Percentiles rank a stretch among this genome's conserved stretches.
Conservation (phyloP, 1,140 invertebrate species). For the Diorhabda elongata region DNA sequence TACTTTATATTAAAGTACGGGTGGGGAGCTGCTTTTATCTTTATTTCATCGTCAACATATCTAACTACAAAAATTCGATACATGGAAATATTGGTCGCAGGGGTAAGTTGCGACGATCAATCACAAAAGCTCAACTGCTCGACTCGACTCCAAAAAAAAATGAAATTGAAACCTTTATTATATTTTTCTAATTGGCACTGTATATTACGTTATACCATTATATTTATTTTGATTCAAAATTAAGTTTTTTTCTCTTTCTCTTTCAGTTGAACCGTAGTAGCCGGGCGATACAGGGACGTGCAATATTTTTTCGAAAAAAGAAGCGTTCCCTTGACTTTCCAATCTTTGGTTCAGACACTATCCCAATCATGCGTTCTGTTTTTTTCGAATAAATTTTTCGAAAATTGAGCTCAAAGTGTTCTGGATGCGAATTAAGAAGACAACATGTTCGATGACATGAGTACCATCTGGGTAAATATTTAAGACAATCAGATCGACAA, state of each 20-base stretch:
- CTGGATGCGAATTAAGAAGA: neutral
- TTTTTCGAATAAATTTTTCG: slow-evolving; percentile 9
- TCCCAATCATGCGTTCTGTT: slow-evolving; percentile 4
- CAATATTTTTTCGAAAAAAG: slow-evolving; percentile 19
- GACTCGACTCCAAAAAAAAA: too few relatives aligned
- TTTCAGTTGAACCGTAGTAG: slow-evolving; percentile 20
- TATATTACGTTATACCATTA: slow-evolving; percentile 3
- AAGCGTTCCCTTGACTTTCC: slow-evolving; percentile 13
- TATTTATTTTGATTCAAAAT: slow-evolving; percentile 10
- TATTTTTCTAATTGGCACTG: slow-evolving; percentile 6
- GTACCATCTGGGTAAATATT: neutral
- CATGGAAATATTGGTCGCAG: too few relatives aligned
- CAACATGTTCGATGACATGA: neutral
- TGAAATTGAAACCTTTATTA: too few relatives aligned
- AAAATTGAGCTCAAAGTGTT: neutral
- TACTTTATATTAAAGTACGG: too few relatives aligned
- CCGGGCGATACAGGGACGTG: slow-evolving; percentile 16
- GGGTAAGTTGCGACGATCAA: too few relatives aligned
- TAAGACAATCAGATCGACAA: neutral
- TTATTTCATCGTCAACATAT: too few relatives aligned
- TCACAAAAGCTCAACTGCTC: too few relatives aligned
- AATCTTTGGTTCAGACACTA: slow-evolving; percentile 15
- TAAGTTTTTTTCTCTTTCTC: slow-evolving; percentile 14
- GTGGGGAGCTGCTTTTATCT: too few relatives aligned
- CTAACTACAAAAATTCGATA: too few relatives aligned